Conservation (phyloP, 2,113 vertebrate species). For the Spea multiplicata region DNA sequence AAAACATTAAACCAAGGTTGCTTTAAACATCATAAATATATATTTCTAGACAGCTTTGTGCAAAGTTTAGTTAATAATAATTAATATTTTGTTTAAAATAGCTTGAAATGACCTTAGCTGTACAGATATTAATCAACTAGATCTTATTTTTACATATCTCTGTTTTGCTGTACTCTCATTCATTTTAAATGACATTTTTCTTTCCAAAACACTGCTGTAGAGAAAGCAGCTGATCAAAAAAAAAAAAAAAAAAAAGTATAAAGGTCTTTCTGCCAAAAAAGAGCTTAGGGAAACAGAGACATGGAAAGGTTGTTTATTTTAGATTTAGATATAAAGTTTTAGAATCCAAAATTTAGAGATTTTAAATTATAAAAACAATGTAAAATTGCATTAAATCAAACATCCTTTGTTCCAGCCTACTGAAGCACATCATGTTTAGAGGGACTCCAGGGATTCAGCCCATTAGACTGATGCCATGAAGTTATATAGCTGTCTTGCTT, state of each 20-base stretch:
- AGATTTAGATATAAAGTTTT: not conserved
- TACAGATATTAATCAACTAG: no score
- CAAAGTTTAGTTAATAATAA: no score
- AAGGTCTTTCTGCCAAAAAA: not conserved
- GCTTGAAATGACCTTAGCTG: no score
- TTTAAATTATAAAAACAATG: not conserved
- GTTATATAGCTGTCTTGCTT: not conserved
- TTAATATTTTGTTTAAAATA: no score
- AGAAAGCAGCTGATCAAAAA: slow-evolving; percentile 37
- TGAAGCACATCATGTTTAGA: slow-evolving; percentile 12
- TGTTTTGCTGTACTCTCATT: no score
- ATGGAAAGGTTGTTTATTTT: not conserved
- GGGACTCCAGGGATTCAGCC: not conserved
- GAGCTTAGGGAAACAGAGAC: not conserved
- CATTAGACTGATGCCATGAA: slow-evolving; percentile 11
- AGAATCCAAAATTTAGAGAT: not conserved
- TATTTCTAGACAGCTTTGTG: no score
- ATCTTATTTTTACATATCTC: no score
- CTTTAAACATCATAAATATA: no score
- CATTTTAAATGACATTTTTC: not conserved
- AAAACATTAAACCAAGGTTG: no score
- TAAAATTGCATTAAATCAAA: slow-evolving; percentile 5
- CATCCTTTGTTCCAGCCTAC: slow-evolving; percentile 14
- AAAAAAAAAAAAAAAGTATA: not conserved
- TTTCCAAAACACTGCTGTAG: not conserved